Conservation (phyloP, 2,797 vertebrate genomes). For the Argentina silus region DNA sequence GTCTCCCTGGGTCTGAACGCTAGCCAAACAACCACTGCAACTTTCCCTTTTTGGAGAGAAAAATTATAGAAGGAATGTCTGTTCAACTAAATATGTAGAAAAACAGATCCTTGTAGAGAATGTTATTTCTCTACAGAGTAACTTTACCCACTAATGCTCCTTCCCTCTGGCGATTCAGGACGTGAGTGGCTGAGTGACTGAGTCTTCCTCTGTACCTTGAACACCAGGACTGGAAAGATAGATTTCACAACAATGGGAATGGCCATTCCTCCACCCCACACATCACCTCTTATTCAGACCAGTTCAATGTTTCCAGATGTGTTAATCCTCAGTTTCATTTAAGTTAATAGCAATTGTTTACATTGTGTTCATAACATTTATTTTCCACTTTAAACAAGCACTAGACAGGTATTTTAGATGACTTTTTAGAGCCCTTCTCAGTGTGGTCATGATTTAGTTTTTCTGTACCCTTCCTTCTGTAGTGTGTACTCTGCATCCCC, state of each 20-base stretch:
- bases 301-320: slow-evolving; percentile 45
- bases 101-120: slow-evolving; percentile 31
- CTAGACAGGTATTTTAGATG: slow-evolving; percentile 47
- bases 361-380: slow-evolving; percentile 63
- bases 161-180: not conserved
- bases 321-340: slow-evolving; percentile 59
- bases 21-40: slow-evolving; percentile 69
- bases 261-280: slow-evolving; percentile 60
- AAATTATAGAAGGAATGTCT: slow-evolving; percentile 58
- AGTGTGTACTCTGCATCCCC: slow-evolving; percentile 71
- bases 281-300: slow-evolving; percentile 71
- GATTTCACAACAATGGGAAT: slow-evolving; percentile 47
- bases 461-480: slow-evolving; percentile 29
- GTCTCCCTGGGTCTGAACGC: slow-evolving; percentile 57
- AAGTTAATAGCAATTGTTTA: slow-evolving; percentile 70
- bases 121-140: slow-evolving; percentile 48
- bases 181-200: slow-evolving; percentile 46
- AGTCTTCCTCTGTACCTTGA: slow-evolving; percentile 59
- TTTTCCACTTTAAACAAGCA: slow-evolving; percentile 41
- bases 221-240: slow-evolving; percentile 47
- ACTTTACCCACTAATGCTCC: slow-evolving; percentile 46
- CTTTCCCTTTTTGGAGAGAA: slow-evolving; percentile 45
- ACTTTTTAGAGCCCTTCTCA: slow-evolving; percentile 63
- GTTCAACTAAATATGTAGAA: slow-evolving; percentile 46
- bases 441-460: slow-evolving; percentile 37